A percentile compares a stretch with the other conserved stretches of the same genome.
These are phyloP conservation scores for Tachycineta bicolor DNA, from an alignment of 2,113 vertebrate species.

Conservation along the genomic window DNA sequence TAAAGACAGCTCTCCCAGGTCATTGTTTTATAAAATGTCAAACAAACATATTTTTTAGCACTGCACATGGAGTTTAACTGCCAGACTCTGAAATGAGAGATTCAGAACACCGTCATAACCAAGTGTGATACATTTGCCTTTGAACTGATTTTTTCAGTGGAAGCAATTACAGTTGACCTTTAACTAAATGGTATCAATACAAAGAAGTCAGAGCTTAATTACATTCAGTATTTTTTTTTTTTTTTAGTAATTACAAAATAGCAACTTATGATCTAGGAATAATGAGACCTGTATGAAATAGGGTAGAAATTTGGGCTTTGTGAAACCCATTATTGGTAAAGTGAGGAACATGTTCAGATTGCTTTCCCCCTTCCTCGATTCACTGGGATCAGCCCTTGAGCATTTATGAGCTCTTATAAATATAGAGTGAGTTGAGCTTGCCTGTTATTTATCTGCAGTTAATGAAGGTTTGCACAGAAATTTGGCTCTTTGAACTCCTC, in stretches of 20 bases:
- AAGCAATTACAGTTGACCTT: conserved; percentile 5
- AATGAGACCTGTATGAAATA: neutral
- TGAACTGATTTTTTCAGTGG: neutral
- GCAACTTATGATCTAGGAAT: neutral
- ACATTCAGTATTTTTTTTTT: neutral
- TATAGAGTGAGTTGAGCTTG: neutral
- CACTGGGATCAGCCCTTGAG: neutral
- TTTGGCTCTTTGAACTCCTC: neutral
- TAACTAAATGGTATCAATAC: neutral
- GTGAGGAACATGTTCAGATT: neutral
- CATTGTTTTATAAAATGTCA: neutral
- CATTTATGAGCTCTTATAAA: neutral
- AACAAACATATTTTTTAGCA: neutral
- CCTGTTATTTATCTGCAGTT: neutral
- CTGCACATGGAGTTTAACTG: neutral
- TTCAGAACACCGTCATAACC: neutral
- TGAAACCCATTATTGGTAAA: neutral
- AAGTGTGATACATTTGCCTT: neutral
- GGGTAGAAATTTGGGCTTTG: neutral
- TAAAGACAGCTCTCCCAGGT: neutral
- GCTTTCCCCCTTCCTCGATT: neutral
- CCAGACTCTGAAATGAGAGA: neutral
- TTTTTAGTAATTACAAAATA: neutral
- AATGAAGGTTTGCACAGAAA: neutral
- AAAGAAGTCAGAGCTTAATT: neutral